Evolutionary conservation across 2,797 vertebrate genomes (phyloP).

Genomic region (Sylvilagus floridanus): DNA sequence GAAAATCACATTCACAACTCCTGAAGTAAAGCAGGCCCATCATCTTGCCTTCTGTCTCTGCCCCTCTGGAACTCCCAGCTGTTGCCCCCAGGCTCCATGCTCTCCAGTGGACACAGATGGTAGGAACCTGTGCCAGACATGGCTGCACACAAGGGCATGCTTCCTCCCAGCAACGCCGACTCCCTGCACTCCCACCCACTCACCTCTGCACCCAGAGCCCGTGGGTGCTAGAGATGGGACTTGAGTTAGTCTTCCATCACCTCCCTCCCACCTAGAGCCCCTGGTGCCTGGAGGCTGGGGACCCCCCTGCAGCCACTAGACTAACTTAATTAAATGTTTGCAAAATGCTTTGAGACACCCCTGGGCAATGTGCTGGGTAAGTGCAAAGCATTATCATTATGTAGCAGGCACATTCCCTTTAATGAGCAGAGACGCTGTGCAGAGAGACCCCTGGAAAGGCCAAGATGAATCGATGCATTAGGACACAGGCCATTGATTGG

Average conservation of each 20-base stretch:
- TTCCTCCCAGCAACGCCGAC: neutral
- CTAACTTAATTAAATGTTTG: slow-evolving; percentile 79
- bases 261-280: neutral
- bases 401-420: slow-evolving; percentile 58
- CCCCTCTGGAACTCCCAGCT: neutral
- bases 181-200: fast-evolving
- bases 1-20: neutral
- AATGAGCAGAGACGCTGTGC: slow-evolving; percentile 53
- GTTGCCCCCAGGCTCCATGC: neutral
- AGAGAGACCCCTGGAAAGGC: slow-evolving; percentile 68
- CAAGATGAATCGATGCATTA: slow-evolving; percentile 57
- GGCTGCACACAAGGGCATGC: neutral
- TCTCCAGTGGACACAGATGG: neutral
- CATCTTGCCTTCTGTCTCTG: neutral
- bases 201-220: fast-evolving
- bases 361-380: slow-evolving; percentile 62
- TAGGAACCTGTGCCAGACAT: neutral
- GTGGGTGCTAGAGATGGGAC: neutral
- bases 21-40: neutral
- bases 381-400: slow-evolving; percentile 67
- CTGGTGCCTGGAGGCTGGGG: slow-evolving; percentile 40
- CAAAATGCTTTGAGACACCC: slow-evolving; percentile 74
- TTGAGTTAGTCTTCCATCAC: neutral
- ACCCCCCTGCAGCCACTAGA: slow-evolving; percentile 42
- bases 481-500: slow-evolving; percentile 67